Evolutionary conservation across 2,797 vertebrate species (phyloP), one percentile per base, ranked within the genome.

Genomic region (Eutrigla gurnardus): DNA sequence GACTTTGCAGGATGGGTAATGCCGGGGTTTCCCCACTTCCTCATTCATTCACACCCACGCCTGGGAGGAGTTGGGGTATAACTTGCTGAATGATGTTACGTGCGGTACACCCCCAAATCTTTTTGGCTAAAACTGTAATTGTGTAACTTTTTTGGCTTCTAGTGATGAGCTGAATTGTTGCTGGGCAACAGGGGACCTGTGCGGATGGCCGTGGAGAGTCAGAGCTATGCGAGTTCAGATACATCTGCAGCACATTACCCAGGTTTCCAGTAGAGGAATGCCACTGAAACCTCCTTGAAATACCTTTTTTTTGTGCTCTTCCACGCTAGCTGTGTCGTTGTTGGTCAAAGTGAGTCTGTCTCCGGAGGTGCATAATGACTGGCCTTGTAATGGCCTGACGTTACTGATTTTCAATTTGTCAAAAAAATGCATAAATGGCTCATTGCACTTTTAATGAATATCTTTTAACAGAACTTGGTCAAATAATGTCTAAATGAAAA

Each of bases 111-210:
- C 68, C 66, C 55, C 81, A 80, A 85, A 80, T 76, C 66, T 25
- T 80, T 9, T 85, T 88, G 74, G 86, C 85, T 79, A 68, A 53
- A 80, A 73, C 85, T 88, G 71, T 86, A 86, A 83, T 89, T 88
- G 86, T 90, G 81, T 85, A 90, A 89, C 86, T 86, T 88, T 88
- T 89, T 82, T 91, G 83, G 82, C 82, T 87, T 85, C 75, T 83
- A 18, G 81, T 83, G 88, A 91, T 86, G 91, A 93, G 90, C 83
- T 70, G 92, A 85, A 84, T 90, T 87, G 94, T 95, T 94, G 93
- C 93, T 25, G 82, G 87, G 93, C 93, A 95, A 95, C 94, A 93
- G 87, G 92, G 86, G 91, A 92, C 91, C 86, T 87, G 85, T 84
- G 88, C 78, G 65, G 85, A 84, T 83, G 86, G 87, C 86, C 68